phyloP scores from a whole-genome alignment of 2,888 invertebrate species.

The Ypsolopha sequella region DNA sequence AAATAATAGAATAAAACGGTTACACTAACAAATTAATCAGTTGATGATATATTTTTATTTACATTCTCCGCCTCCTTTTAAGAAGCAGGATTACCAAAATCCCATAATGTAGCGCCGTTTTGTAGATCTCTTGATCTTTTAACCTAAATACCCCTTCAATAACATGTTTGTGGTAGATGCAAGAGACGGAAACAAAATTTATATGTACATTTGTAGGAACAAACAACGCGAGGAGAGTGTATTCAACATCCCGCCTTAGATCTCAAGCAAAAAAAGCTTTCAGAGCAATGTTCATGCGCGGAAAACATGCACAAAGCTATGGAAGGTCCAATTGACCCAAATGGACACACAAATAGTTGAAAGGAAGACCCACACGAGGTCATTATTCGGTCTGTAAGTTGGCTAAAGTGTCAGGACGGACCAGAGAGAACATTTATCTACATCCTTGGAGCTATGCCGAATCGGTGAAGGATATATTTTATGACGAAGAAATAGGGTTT shows the following conservation, averaged over 20 bases:
- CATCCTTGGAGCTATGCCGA: constrained; percentile 61
- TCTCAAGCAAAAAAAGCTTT: constrained; percentile 51
- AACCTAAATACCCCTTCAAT: too few relatives aligned
- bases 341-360: constrained; percentile 64
- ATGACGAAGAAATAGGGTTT: constrained; percentile 36
- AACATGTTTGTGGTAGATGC: too few relatives aligned
- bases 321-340: constrained; percentile 63
- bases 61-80: neutral
- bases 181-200: too few relatives aligned
- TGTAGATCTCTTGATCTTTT: too few relatives aligned
- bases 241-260: constrained; percentile 7
- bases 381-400: constrained; percentile 60
- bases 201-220: too few relatives aligned
- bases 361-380: constrained; percentile 49
- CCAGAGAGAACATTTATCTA: constrained; percentile 60
- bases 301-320: constrained; percentile 55
- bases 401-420: constrained; percentile 55
- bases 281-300: constrained; percentile 30
- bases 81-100: too few relatives aligned
- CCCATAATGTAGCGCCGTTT: too few relatives aligned
- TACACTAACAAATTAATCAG: neutral
- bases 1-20: neutral
- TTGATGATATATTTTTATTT: neutral
- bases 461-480: constrained; percentile 49
- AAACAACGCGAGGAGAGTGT: too few relatives aligned